Evolutionary conservation across 2,797 vertebrate genomes (phyloP), one percentile per base, ranked within the genome.

Genomic region (Perdix hodgsoniae): DNA sequence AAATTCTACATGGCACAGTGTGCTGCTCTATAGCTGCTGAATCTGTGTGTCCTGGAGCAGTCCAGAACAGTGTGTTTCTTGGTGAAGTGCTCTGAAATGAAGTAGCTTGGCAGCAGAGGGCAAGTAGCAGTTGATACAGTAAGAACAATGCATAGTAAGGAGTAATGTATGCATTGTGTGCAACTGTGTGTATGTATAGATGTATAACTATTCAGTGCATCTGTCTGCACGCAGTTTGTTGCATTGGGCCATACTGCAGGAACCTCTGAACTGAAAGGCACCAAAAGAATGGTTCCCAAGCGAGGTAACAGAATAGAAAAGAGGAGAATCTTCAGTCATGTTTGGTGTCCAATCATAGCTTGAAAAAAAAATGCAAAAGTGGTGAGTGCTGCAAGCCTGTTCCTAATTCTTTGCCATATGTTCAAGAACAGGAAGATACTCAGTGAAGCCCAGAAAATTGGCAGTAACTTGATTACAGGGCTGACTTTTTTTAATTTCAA

Each of bases 381-480:
- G 83, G 29, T 75, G 22, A 82, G 44, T 10, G 13, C 7, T 6
- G 90, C 77, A 93, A 93, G 84, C 56, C 57, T 79, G 31, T 91
- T 94, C 57, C 64, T 90, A n/a, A 33, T 74, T 83, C 31, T 75
- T 91, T 64, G 82, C 94, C 67, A 21, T 73, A 71, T 90, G 91
- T 81, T 86, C 45, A 44, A 60, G 87, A 86, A 69, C 50, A 76
- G 57, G 71, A 73, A 76, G 80, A 35, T 78, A 39, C 21, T 70
- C 56, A 35, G 23, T 26, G 29, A 90, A 88, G 45, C 60, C 40
- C 40, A 65, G 80, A 86, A 82, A 84, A 86, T 5, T 86, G 71
- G 13, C 77, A 76, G 3, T 59, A 69, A 37, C 12, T 86, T 42
- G 33, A 57, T 88, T 52, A 35, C 35, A 22, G 23, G 31, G 52